phyloP scores from a whole-genome alignment of 2,797 vertebrate species.

The Micromesistius poutassou region DNA sequence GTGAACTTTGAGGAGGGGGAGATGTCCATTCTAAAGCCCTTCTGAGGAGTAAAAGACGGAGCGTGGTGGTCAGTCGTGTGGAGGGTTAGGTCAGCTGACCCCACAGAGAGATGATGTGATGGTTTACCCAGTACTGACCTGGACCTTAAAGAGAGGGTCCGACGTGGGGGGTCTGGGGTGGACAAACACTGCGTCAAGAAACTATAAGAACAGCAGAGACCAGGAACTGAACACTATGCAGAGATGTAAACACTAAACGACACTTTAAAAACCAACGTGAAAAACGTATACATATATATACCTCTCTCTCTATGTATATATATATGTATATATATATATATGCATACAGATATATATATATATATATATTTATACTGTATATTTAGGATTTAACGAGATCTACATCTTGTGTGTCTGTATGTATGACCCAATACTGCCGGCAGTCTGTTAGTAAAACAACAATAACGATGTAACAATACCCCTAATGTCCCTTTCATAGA shows the following conservation, averaged over 20 bases:
- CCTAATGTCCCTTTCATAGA: constrained; percentile 83
- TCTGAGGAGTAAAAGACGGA: background rate
- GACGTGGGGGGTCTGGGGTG: background rate
- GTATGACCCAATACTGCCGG: constrained; percentile 96
- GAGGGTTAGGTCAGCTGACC: background rate
- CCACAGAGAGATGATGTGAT: background rate
- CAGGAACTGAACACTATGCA: constrained; percentile 66
- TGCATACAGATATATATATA: constrained; percentile 88
- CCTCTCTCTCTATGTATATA: constrained; percentile 78
- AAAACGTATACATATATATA: constrained; percentile 87
- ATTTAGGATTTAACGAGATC: constrained; percentile 89
- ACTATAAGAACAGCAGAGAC: background rate
- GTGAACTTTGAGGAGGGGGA: background rate
- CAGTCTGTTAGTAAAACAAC: constrained; percentile 88
- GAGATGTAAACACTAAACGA: constrained; percentile 77
- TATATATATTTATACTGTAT: constrained; percentile 75
- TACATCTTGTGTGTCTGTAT: constrained; percentile 91
- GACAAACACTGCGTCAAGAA: background rate
- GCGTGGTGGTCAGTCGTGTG: background rate
- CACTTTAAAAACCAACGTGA: constrained; percentile 81
- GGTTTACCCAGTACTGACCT: background rate
- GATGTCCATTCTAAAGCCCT: background rate
- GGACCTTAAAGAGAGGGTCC: background rate
- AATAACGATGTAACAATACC: constrained; percentile 78
- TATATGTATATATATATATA: constrained; percentile 79